phyloP scores from a whole-genome alignment of 2,113 vertebrate species.

The Colaptes auratus region DNA sequence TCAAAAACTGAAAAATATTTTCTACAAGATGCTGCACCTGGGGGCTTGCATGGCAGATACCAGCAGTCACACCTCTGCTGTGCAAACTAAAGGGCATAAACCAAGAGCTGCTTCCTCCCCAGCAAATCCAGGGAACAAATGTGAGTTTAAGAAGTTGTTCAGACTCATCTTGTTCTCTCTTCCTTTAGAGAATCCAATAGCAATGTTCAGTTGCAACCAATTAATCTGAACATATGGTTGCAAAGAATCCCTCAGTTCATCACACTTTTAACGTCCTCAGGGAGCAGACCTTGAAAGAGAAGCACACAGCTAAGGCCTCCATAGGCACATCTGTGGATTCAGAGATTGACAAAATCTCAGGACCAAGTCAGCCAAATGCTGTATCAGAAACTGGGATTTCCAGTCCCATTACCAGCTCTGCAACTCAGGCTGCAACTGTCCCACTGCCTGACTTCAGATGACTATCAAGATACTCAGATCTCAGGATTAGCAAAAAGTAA shows the following conservation, averaged over 20 bases:
- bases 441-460: background rate
- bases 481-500: background rate
- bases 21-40: background rate
- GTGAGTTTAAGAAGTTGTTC: background rate
- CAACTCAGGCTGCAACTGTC: background rate
- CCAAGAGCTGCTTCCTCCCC: background rate
- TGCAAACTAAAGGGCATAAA: background rate
- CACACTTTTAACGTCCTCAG: background rate
- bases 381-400: background rate
- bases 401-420: background rate
- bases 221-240: accelerated
- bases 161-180: background rate
- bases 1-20: background rate
- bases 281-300: background rate
- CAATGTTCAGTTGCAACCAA: background rate
- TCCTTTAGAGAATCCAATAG: background rate
- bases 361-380: background rate
- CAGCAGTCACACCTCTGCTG: background rate
- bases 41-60: background rate
- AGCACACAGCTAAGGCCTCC: background rate
- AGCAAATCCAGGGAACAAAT: background rate
- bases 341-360: background rate
- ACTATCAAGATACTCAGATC: background rate
- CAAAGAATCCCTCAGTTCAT: background rate
- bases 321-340: background rate